Base-by-base conservation (phyloP, 1,140 invertebrate species). In the Achatina immaculata region DNA sequence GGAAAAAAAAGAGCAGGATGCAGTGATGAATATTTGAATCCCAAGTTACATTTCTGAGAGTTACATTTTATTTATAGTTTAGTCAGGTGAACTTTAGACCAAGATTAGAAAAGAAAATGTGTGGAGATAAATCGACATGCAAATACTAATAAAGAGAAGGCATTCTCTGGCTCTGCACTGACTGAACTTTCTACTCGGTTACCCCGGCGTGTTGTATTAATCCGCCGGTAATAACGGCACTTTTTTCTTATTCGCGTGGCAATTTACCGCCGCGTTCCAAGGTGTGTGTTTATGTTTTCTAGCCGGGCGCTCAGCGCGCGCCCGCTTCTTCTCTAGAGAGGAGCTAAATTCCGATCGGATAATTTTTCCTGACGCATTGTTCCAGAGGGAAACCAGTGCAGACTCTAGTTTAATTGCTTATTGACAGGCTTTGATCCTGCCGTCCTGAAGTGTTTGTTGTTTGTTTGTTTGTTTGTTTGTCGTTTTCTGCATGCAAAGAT, bases 181-280 rank as follows among this genome's bases (percentile, higher is more conserved):
- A 24, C 48, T 21, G 48, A 55, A 55, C 48, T 55, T 6, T 55
- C 16, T 55, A 55, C 48, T 21, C 7, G 6, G 16, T 55, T 55
- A 55, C 48, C 48, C 48, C 48, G 48, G 21, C 48, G 24, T 55
- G 48, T 55, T 55, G 48, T 55, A 55, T 55, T 55, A 55, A 55
- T 55, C 48, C 48, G 48, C 48, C 48, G 48, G 48, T 55, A 55
- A 55, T 55, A 55, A 55, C 48, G 16, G 48, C 48, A 55, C 48
- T 55, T 55, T 55, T n/a, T n/a, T n/a, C n/a, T n/a, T n/a, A n/a
- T 55, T 55, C 48, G 16, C 48, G 3, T 55, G 7, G 48, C 48
- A 3, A 55, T 55, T 55, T 55, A 55, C 16, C 16, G 4, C 48
- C 16, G 48, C 48, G 48, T 55, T 55, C 48, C 48, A 55, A 7